Percentiles rank a stretch among this genome's conserved stretches.
phyloP scores from a whole-genome alignment of 2,888 invertebrate species.

The Stegophylla sp. region DNA sequence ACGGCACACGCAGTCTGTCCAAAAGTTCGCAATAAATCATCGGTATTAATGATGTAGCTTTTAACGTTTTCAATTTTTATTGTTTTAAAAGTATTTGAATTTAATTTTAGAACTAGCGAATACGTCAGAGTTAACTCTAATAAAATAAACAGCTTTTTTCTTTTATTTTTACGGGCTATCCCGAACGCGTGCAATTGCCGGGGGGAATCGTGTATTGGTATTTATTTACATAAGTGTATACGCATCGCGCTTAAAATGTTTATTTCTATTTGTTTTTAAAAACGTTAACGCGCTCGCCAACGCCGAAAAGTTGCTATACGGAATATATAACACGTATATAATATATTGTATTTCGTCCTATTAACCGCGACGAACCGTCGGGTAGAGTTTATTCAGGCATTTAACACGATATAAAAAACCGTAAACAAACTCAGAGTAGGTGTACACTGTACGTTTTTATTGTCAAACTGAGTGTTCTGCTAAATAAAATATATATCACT shows the following conservation, averaged over 20 bases:
- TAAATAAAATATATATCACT: no score
- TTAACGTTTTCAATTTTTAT: neutral
- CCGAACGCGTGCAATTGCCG: neutral
- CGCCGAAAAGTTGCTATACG: neutral
- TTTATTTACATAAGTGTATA: constrained; percentile 17
- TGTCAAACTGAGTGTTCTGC: no score
- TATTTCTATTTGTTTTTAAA: constrained; percentile 12
- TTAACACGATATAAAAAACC: no score
- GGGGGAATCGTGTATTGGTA: neutral
- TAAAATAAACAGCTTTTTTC: no score
- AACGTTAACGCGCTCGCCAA: neutral
- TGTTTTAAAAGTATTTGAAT: neutral
- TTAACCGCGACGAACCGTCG: no score
- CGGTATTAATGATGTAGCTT: neutral
- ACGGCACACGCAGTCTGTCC: neutral
- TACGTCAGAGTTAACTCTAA: neutral
- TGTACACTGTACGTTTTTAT: no score
- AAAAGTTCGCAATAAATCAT: neutral
- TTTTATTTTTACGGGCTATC: no score
- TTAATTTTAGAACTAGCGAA: neutral
- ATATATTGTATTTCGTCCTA: no score
- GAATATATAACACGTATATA: no score
- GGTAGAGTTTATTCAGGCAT: no score
- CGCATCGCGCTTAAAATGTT: neutral
- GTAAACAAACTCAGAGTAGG: no score